phyloP scores from a whole-genome alignment of 2,888 invertebrate genomes.

The Drosophila fulvimacula region DNA sequence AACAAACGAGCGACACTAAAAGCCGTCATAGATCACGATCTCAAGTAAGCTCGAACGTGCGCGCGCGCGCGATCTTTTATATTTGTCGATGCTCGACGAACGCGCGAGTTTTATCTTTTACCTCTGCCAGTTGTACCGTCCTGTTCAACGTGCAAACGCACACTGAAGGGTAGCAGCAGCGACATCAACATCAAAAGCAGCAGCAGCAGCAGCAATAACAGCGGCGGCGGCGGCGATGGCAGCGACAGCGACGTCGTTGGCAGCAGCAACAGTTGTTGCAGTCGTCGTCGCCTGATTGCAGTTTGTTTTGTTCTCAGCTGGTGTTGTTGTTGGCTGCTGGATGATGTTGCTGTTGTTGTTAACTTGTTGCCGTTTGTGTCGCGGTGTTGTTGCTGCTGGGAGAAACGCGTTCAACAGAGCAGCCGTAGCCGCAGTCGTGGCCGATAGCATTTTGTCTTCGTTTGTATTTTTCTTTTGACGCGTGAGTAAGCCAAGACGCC shows the following conservation, averaged over 20 bases:
- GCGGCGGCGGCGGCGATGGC: not conserved
- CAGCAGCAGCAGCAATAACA: slow-evolving; percentile 16
- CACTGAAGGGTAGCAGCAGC: slow-evolving; percentile 65
- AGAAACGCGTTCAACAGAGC: slow-evolving; percentile 69
- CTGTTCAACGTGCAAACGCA: slow-evolving; percentile 81
- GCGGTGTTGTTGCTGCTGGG: slow-evolving; percentile 47
- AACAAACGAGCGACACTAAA: slow-evolving; percentile 46
- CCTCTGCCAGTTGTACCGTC: slow-evolving; percentile 60
- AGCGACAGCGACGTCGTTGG: slow-evolving; percentile 1
- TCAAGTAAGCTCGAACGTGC: slow-evolving; percentile 19
- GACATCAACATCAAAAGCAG: slow-evolving; percentile 38
- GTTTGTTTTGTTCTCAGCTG: slow-evolving; percentile 78
- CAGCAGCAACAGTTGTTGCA: slow-evolving; percentile 46
- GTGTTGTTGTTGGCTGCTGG: slow-evolving; percentile 48
- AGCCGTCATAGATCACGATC: slow-evolving; percentile 62
- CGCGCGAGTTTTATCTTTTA: slow-evolving; percentile 32
- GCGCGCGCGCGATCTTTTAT: slow-evolving; percentile 19
- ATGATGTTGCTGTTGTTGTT: slow-evolving; percentile 49
- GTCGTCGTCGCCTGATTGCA: slow-evolving; percentile 64
- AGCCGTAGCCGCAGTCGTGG: slow-evolving; percentile 21
- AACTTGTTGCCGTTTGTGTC: slow-evolving; percentile 51
- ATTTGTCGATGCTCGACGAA: slow-evolving; percentile 20
- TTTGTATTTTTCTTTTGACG: slow-evolving; percentile 80
- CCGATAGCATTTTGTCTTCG: slow-evolving; percentile 75
- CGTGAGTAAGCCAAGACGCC: slow-evolving; percentile 80